These are phyloP conservation scores for Nesidiocoris tenuis DNA, from an alignment of 2,888 invertebrate species.

Conservation along the genomic window DNA sequence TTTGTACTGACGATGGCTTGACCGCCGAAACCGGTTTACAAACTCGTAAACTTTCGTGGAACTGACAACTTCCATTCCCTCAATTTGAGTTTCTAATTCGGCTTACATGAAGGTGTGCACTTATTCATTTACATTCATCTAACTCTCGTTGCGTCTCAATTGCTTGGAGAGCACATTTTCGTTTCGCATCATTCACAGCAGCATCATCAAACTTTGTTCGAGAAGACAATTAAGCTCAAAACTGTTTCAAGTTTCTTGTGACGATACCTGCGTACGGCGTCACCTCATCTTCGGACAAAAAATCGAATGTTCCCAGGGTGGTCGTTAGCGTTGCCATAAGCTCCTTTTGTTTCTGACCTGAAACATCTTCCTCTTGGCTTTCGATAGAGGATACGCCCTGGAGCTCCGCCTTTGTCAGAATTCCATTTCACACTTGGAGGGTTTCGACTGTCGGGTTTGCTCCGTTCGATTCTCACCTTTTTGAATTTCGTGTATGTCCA, in stretches of 20 bases:
- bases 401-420: conserved; percentile 16
- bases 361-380: conserved; percentile 22
- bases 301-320: neutral
- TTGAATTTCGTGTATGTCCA: too few species aligned
- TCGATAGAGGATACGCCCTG: conserved; percentile 2
- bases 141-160: too few species aligned
- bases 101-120: too few species aligned
- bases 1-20: too few species aligned
- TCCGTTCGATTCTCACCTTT: neutral
- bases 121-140: too few species aligned
- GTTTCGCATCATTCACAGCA: neutral
- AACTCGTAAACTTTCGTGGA: too few species aligned
- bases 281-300: neutral
- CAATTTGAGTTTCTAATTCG: too few species aligned
- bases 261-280: neutral
- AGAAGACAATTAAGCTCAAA: neutral
- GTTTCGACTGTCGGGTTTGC: too few species aligned
- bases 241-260: neutral
- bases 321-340: conserved; percentile 23
- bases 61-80: too few species aligned
- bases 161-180: too few species aligned
- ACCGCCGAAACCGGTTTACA: too few species aligned
- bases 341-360: conserved; percentile 26
- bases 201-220: neutral
- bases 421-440: conserved; percentile 19